Evolutionary conservation across 2,113 vertebrate species (phyloP).

Genomic region (Etia nguti): DNA sequence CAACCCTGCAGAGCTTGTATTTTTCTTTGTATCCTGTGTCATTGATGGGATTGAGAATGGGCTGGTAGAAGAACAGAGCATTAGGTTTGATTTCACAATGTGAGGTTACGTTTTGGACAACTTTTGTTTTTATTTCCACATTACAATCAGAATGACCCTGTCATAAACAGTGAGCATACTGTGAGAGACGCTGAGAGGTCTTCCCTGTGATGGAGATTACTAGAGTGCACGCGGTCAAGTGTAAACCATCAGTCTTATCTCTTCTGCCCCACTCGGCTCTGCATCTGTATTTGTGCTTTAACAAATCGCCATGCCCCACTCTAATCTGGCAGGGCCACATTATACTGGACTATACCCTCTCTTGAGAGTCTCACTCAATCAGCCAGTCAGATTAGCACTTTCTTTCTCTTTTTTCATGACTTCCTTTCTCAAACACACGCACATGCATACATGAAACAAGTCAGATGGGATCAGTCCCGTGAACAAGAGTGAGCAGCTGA

Average conservation of each 20-base stretch:
- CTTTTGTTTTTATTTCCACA: neutral
- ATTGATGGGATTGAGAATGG: neutral
- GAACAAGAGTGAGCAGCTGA: constrained; percentile 42
- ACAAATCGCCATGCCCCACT: constrained; percentile 26
- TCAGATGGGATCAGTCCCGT: constrained; percentile 11
- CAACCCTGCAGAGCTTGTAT: neutral
- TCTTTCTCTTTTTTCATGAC: constrained; percentile 28
- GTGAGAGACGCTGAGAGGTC: neutral
- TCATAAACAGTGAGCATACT: neutral
- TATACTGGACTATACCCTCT: constrained; percentile 1
- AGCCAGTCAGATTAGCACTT: constrained; percentile 34
- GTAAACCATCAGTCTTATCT: constrained; percentile 32
- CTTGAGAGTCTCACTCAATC: constrained; percentile 42
- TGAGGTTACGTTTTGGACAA: neutral
- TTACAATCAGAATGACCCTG: neutral
- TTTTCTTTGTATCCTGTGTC: neutral
- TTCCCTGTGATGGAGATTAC: constrained; percentile 26
- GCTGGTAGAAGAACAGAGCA: neutral
- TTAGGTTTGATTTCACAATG: neutral
- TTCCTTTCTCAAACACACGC: neutral
- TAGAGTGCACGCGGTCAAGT: constrained; percentile 15
- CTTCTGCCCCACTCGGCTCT: neutral
- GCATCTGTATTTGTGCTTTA: constrained; percentile 46
- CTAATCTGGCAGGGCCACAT: constrained; percentile 44
- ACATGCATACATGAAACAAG: neutral